Evolutionary conservation across 2,797 vertebrate species (phyloP), one percentile per base, ranked within the genome.

Genomic region (Leontopithecus rosalia): DNA sequence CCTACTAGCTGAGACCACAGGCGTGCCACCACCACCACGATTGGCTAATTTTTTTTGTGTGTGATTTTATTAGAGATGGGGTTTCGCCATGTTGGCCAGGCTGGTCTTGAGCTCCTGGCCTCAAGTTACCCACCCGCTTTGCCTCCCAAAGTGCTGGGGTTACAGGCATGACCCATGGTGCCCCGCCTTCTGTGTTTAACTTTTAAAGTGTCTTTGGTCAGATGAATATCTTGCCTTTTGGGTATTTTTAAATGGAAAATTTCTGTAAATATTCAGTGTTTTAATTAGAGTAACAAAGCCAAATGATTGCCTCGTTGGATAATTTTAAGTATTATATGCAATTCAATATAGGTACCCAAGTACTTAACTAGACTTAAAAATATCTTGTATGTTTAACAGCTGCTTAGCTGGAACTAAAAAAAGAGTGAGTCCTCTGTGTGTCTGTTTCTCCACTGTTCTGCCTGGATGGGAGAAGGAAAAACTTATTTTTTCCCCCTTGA

Each of bases 251-350:
- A 95, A 97, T 92, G 93, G 91, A 97, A 97, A 93, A 76, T 86
- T 77, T 67, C 48, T 6, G 17, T 90, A 95, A 95, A 95, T 97
- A 87, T 82, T 91, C 57, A 75, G 72, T 90, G 85, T 96, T 96
- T 95, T 97, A 97, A 96, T 97, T 97, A 88, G 93, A 93, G 92
- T 93, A 90, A 86, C 84, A 91, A 95, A 88, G 95, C 67, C 72
- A 97, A 85, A 87, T 90, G 91, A 94, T 97, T 94, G 87, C 94
- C 76, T 98, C 93, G 80, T 81, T 95, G 95, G 92, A 64, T 96
- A 96, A 94, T 97, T 97, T 97, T 96, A 97, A 97, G 58, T 93
- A 43, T 95, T 96, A 52, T 82, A 77, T 96, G 90, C 90, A 97
- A 58, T 96, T 96, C 92, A 97, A 24, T 97, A 88, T 95, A 96